Conservation (phyloP, 2,888 invertebrate species). For the Chelonus formosanus region DNA sequence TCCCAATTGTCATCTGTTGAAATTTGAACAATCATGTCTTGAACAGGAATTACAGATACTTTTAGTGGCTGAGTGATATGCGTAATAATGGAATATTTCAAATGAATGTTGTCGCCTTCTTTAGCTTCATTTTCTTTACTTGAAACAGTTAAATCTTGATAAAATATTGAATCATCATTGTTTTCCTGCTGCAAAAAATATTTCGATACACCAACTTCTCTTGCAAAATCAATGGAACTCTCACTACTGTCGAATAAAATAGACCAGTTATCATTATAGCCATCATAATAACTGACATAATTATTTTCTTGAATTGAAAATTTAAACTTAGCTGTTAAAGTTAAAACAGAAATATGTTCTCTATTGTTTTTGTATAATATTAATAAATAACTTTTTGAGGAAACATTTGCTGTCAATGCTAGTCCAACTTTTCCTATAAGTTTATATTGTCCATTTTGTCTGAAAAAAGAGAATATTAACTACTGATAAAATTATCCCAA, state of each 20-base stretch:
- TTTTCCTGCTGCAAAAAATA: conserved; percentile 48
- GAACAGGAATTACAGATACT: conserved; percentile 39
- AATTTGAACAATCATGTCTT: conserved; percentile 50
- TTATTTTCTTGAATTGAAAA: conserved; percentile 55
- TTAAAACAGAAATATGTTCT: conserved; percentile 53
- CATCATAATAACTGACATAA: conserved; percentile 66
- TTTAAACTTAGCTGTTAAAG: conserved; percentile 52
- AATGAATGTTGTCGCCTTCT: conserved; percentile 48
- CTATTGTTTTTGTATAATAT: conserved; percentile 59
- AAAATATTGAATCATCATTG: conserved; percentile 47
- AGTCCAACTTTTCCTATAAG: conserved; percentile 58
- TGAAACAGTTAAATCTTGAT: conserved; percentile 50
- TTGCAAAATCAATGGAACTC: conserved; percentile 56
- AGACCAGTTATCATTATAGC: conserved; percentile 68
- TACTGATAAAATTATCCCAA: too few relatives aligned
- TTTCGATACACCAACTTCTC: conserved; percentile 53
- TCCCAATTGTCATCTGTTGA: conserved; percentile 58
- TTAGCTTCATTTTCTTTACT: conserved; percentile 42
- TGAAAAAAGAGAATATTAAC: conserved; percentile 35
- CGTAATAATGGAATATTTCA: conserved; percentile 49
- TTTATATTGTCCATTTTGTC: conserved; percentile 55
- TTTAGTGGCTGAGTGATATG: conserved; percentile 52
- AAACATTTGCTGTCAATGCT: conserved; percentile 54
- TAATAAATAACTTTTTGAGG: conserved; percentile 53
- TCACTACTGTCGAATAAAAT: conserved; percentile 65